Conservation (phyloP, 2,113 vertebrate genomes). For the zebrafish (Danio rerio) region DNA sequence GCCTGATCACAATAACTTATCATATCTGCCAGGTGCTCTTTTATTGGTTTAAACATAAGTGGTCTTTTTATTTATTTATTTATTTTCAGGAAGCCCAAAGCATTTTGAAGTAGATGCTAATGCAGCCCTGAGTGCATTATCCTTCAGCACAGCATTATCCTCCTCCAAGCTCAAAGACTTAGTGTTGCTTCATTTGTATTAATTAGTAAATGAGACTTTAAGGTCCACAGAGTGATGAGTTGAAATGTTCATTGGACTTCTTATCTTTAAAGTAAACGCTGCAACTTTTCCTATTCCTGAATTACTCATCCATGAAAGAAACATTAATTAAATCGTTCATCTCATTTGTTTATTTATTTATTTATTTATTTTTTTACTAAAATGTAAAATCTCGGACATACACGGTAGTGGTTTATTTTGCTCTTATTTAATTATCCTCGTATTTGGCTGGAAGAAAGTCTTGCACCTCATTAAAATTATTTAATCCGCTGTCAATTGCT, state of each 20-base stretch:
- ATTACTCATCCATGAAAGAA: neutral
- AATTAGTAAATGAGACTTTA: neutral
- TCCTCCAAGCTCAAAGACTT: slow-evolving; percentile 28
- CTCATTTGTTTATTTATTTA: neutral
- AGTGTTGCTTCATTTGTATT: slow-evolving; percentile 20
- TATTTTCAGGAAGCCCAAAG: slow-evolving; percentile 2
- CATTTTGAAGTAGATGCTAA: slow-evolving; percentile 12
- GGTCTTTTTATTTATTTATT: neutral
- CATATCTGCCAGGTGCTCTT: slow-evolving; percentile 3
- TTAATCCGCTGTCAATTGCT: slow-evolving; percentile 39
- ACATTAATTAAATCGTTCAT: slow-evolving; percentile 2
- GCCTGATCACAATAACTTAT: slow-evolving; percentile 3
- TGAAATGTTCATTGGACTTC: neutral
- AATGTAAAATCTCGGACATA: neutral
- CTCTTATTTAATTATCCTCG: slow-evolving; percentile 32
- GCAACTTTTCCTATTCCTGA: neutral
- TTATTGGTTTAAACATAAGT: slow-evolving; percentile 10
- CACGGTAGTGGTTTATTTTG: neutral
- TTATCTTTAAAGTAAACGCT: neutral
- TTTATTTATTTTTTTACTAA: too few relatives aligned
- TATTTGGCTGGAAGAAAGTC: slow-evolving; percentile 22
- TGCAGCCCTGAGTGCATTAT: slow-evolving; percentile 2
- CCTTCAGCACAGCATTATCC: neutral
- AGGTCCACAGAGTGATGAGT: neutral
- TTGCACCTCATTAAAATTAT: slow-evolving; percentile 42